Evolutionary conservation across 37 sponge, comb jelly and placozoan species (phyloP).

Genomic region (Spongia lamella): DNA sequence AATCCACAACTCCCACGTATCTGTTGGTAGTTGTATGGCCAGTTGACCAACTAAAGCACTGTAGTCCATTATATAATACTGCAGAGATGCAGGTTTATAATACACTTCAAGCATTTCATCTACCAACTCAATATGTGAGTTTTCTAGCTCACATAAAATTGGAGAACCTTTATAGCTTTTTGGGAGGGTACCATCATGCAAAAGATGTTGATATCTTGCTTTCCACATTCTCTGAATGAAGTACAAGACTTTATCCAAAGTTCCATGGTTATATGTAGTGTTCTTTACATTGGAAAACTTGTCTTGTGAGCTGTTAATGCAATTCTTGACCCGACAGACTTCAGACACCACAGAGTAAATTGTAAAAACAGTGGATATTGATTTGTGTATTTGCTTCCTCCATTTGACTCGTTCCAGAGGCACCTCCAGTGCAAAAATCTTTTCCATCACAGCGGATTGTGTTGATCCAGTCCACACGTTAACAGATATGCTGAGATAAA

Average conservation of each 20-base stretch:
- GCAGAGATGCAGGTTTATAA: too few relatives aligned
- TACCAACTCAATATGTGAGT: background rate
- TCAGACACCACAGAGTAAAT: constrained; percentile 19
- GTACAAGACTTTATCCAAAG: constrained; percentile 10
- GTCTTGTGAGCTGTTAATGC: constrained; percentile 9
- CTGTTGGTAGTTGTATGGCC: constrained; percentile 47
- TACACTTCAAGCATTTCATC: background rate
- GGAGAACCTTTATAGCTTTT: background rate
- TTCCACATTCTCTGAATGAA: constrained; percentile 65
- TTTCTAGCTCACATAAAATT: constrained; percentile 36
- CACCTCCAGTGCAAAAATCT: constrained; percentile 40
- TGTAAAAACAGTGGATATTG: constrained; percentile 24
- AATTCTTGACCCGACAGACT: constrained; percentile 38
- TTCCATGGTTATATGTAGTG: background rate
- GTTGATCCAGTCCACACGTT: constrained; percentile 87
- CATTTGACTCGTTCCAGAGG: constrained; percentile 40
- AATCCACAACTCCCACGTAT: constrained; percentile 78
- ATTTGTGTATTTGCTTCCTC: background rate
- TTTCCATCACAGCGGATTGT: constrained; percentile 45
- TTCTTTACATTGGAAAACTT: background rate
- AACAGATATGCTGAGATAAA: constrained; percentile 71
- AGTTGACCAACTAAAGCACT: constrained; percentile 19
- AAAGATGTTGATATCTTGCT: constrained; percentile 38
- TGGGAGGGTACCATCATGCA: constrained; percentile 35
- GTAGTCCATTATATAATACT: constrained; percentile 4